Evolutionary conservation across 2,888 invertebrate genomes (phyloP).

Genomic region (Xanthostigma xanthostigma): DNA sequence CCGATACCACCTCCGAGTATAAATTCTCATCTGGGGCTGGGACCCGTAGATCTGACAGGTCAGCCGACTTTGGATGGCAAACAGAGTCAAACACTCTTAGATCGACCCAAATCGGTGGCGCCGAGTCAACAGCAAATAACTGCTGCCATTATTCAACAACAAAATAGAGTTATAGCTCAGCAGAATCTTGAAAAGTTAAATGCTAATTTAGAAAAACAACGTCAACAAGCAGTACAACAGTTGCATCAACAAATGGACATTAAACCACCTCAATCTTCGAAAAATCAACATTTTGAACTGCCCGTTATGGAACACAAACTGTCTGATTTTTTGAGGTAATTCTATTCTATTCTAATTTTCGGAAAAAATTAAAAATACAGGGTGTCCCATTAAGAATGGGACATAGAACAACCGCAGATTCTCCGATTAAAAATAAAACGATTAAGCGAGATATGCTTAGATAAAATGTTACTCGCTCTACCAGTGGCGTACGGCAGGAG

Average conservation of each 20-base stretch:
- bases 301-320: constrained; percentile 45
- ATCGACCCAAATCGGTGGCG: constrained; percentile 27
- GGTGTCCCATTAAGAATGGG: too few relatives aligned
- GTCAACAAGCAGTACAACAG: constrained; percentile 37
- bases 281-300: constrained; percentile 26
- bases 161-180: constrained; percentile 40
- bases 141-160: constrained; percentile 47
- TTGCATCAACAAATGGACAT: constrained; percentile 22
- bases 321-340: constrained; percentile 47
- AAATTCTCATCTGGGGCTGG: constrained; percentile 21
- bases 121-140: constrained; percentile 43
- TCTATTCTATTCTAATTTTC: neutral
- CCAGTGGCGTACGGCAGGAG: too few relatives aligned
- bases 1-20: constrained; percentile 24
- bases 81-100: constrained; percentile 20
- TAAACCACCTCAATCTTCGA: constrained; percentile 23
- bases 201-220: constrained; percentile 37
- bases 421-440: too few relatives aligned
- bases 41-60: constrained; percentile 26
- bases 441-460: too few relatives aligned
- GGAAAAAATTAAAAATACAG: too few relatives aligned
- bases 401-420: too few relatives aligned
- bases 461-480: too few relatives aligned
- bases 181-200: constrained; percentile 45
- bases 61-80: constrained; percentile 12